A percentile compares a stretch with the other conserved stretches of the same genome.
Conservation (phyloP, 1,140 invertebrate species). For the Tetranychus urticae region DNA sequence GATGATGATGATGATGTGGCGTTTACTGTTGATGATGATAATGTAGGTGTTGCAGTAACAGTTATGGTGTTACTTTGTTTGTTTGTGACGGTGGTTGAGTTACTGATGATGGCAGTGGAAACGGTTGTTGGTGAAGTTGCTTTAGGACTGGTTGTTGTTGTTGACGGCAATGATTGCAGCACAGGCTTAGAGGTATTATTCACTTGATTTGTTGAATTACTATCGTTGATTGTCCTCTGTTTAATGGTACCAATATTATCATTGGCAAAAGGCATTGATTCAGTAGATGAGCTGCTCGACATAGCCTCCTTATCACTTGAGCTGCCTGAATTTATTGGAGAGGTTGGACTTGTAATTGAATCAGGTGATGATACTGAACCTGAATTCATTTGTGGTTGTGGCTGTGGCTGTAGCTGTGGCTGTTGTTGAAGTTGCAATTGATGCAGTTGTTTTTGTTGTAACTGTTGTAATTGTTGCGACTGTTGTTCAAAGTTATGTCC, state of each 20-base stretch:
- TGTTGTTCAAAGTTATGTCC: not conserved
- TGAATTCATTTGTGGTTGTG: not conserved
- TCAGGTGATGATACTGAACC: not conserved
- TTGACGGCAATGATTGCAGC: conserved; percentile 2
- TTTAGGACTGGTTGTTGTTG: not conserved
- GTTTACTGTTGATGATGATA: not conserved
- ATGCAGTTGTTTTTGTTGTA: not conserved
- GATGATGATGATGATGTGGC: not conserved
- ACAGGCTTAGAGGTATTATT: not conserved
- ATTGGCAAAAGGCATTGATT: conserved; percentile 91
- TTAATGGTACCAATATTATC: conserved; percentile 96
- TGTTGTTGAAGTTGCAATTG: not conserved
- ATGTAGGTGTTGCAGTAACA: not conserved
- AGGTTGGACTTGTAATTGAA: not conserved
- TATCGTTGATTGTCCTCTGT: conserved; percentile 21
- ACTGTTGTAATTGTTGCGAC: not conserved
- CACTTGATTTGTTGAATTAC: conserved; percentile 13
- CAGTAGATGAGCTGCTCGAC: conserved; percentile 3
- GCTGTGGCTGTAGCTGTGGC: not conserved
- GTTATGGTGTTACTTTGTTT: not conserved
- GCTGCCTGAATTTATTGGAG: not conserved
- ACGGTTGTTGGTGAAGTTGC: not conserved
- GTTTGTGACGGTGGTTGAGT: conserved; percentile 10
- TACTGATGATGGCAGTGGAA: conserved; percentile 8
- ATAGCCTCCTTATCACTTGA: not conserved